phyloP scores from a whole-genome alignment of 2,113 vertebrate species.

The Circaetus gallicus region DNA sequence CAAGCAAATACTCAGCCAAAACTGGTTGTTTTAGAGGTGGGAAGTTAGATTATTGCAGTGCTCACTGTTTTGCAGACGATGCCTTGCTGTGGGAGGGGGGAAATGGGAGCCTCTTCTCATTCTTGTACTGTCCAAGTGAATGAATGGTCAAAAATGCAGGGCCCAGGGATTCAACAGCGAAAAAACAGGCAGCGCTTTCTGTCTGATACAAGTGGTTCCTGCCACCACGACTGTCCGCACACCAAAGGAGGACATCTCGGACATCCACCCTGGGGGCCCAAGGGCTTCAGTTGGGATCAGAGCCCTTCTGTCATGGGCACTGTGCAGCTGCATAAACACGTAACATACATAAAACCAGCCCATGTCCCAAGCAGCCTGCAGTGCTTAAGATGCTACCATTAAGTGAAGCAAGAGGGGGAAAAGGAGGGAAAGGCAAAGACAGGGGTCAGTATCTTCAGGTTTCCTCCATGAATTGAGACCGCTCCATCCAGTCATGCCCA shows the following conservation, averaged over 20 bases:
- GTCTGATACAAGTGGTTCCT: background rate
- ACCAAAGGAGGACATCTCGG: background rate
- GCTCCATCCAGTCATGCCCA: background rate
- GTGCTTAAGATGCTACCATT: background rate
- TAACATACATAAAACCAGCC: background rate
- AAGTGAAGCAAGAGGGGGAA: background rate
- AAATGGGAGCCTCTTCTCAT: background rate
- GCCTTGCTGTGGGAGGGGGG: background rate
- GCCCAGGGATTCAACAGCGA: background rate
- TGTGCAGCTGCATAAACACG: background rate
- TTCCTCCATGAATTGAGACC: background rate
- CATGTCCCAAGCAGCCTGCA: too few species aligned
- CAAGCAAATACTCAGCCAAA: background rate
- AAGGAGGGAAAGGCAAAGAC: background rate
- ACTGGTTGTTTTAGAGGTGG: background rate
- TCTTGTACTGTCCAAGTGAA: background rate
- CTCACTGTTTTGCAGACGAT: background rate
- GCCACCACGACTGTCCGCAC: rapidly evolving
- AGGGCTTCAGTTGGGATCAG: background rate
- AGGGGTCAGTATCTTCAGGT: background rate
- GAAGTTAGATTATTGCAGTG: background rate
- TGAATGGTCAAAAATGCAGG: background rate
- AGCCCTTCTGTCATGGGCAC: background rate
- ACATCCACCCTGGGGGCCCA: too few species aligned
- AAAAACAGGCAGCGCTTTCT: background rate